phyloP scores from a whole-genome alignment of 2,888 invertebrate genomes.

The Tineola bisselliella region DNA sequence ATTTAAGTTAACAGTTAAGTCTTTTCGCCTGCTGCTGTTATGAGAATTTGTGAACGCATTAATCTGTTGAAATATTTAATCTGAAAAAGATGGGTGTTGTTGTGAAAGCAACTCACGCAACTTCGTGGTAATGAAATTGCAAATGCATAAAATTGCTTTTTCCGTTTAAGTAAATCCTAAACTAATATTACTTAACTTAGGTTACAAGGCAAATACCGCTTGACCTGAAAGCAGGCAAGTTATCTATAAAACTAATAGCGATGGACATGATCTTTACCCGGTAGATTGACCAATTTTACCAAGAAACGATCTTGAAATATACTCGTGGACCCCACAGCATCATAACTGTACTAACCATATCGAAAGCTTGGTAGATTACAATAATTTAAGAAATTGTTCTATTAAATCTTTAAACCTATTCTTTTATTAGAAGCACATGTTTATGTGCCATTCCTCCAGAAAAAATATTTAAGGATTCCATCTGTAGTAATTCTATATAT shows the following conservation, averaged over 20 bases:
- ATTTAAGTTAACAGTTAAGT: slow-evolving; percentile 9
- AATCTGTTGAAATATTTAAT: slow-evolving; percentile 6
- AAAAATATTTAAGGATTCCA: too few species aligned
- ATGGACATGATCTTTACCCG: slow-evolving; percentile 16
- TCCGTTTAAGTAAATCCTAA: neutral
- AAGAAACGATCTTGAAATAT: slow-evolving; percentile 31
- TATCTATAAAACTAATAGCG: slow-evolving; percentile 12
- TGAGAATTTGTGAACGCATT: slow-evolving; percentile 8
- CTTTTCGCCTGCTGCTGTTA: slow-evolving; percentile 4
- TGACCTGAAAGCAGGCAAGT: neutral
- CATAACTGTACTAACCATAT: slow-evolving; percentile 27
- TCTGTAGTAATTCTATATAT: too few species aligned
- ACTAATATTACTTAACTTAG: neutral
- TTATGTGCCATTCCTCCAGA: neutral
- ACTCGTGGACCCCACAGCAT: slow-evolving; percentile 28
- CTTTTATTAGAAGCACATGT: neutral
- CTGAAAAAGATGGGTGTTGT: neutral
- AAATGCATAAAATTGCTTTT: too few species aligned
- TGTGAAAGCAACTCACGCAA: neutral
- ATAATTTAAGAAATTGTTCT: neutral
- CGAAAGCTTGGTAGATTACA: neutral
- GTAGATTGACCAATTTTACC: slow-evolving; percentile 19
- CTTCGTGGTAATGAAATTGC: neutral
- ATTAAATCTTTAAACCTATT: neutral
- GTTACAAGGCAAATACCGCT: slow-evolving; percentile 4